Evolutionary conservation across 1,140 invertebrate genomes (phyloP), one percentile per base, ranked within the genome.

Genomic region (Zaprionus taronus): DNA sequence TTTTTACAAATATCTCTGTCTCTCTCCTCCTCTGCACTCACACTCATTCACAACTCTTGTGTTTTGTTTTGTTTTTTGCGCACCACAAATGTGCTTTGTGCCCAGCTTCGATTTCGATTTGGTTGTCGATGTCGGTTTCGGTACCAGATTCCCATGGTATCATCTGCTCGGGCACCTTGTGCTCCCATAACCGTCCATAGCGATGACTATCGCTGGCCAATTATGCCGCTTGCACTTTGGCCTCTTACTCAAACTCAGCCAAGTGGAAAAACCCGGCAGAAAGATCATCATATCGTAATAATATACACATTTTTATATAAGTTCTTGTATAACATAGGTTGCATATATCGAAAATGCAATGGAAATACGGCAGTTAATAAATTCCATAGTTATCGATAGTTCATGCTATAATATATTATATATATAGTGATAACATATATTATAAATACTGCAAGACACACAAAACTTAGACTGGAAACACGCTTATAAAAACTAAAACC

Each of bases 211-310:
- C 5, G 41, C 41, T 9, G 7, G 7, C 41, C 7, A 17, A 47
- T 47, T 17, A n/a, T 15, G 38, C 15, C 38, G 5, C 38, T 41
- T 20, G n/a, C 41, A 47, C 65, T 64, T 51, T 71, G 81, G 84
- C 83, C 83, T 87, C 83, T 87, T 81, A 89, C 84, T 89, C 72
- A 68, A 22, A 53, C 55, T 34, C 66, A 72, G 20, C 36, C 44
- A 38, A 77, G 49, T 80, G 36, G 44, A 73, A 49, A 56, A 56
- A 9, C 5, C 2, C 9, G 14, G 9, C 11, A 34, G 6, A 31
- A 6, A 62, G 17, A 34, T 34, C 38, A 15, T n/a, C 5, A 41
- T 41, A 41, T 41, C 15, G 38, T 2, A n/a, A 41, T n/a, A n/a
- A n/a, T 41, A 34, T 34, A 2, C 31, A 34, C 31, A 11, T 11